Percentiles rank a stretch among this genome's conserved stretches.
These are phyloP conservation scores for Perdix hodgsoniae DNA, from an alignment of 2,797 vertebrate species.

Conservation along the genomic window DNA sequence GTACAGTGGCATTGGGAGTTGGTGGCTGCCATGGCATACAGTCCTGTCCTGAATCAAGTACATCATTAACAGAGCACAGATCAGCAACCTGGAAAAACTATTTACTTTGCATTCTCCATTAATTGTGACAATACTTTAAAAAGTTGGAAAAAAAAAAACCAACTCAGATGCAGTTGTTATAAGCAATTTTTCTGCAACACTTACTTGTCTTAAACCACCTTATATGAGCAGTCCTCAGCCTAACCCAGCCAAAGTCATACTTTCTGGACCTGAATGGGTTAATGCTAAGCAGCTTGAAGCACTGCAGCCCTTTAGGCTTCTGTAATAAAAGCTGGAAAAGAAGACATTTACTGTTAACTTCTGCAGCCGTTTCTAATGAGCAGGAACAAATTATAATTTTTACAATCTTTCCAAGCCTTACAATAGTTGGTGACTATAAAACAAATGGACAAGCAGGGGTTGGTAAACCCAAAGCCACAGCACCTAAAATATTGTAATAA, in stretches of 20 bases:
- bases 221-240: neutral
- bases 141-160: neutral
- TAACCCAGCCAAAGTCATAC: neutral
- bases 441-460: neutral
- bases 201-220: neutral
- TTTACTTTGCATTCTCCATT: neutral
- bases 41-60: accelerated
- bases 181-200: neutral
- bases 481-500: slow-evolving; percentile 15
- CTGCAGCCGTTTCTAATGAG: slow-evolving; percentile 24
- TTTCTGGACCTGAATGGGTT: neutral
- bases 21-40: neutral
- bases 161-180: neutral
- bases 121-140: neutral
- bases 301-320: neutral
- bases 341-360: neutral
- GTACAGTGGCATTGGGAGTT: neutral
- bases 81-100: neutral
- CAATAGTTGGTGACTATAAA: neutral
- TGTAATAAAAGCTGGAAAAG: slow-evolving; percentile 1
- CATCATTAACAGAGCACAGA: accelerated
- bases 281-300: neutral
- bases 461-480: neutral
- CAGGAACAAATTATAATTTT: slow-evolving; percentile 29
- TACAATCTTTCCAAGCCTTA: neutral